A percentile compares a stretch with the other conserved stretches of the same genome.
Evolutionary conservation across 2,888 invertebrate genomes (phyloP).

Genomic region (Nasonovia ribisnigri): DNA sequence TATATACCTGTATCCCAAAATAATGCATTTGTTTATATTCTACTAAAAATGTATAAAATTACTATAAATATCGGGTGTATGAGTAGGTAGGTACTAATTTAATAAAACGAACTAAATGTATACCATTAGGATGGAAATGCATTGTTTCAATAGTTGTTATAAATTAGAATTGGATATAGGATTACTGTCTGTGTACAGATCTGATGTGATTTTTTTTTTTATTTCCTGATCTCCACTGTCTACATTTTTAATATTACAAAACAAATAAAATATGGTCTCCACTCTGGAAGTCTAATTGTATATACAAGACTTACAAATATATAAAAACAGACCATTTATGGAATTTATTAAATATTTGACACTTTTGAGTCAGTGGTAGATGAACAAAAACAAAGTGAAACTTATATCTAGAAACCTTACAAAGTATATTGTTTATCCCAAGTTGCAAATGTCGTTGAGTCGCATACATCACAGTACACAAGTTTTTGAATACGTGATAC

Average conservation of each 20-base stretch:
- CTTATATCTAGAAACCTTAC: conserved; percentile 9
- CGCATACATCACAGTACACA: conserved; percentile 17
- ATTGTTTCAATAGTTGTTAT: not conserved
- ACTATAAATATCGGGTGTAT: too few relatives aligned
- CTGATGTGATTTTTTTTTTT: not conserved
- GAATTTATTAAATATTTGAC: not conserved
- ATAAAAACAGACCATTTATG: not conserved
- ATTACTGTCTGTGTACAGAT: not conserved
- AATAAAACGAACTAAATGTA: not conserved
- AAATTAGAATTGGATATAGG: not conserved
- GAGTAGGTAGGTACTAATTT: too few relatives aligned
- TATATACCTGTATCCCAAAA: not conserved
- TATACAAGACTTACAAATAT: too few relatives aligned
- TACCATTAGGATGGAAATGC: not conserved
- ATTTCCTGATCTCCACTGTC: not conserved
- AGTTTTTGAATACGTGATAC: conserved; percentile 35
- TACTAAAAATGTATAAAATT: too few relatives aligned
- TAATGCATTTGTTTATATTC: not conserved
- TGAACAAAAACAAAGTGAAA: conserved; percentile 29
- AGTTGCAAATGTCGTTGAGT: conserved; percentile 18
- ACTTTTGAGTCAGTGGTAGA: not conserved
- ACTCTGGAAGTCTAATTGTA: not conserved
- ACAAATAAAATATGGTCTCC: not conserved
- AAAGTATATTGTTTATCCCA: conserved; percentile 11
- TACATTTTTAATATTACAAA: not conserved